Evolutionary conservation across 2,888 invertebrate species (phyloP).

Genomic region (Crepidodera aurea): DNA sequence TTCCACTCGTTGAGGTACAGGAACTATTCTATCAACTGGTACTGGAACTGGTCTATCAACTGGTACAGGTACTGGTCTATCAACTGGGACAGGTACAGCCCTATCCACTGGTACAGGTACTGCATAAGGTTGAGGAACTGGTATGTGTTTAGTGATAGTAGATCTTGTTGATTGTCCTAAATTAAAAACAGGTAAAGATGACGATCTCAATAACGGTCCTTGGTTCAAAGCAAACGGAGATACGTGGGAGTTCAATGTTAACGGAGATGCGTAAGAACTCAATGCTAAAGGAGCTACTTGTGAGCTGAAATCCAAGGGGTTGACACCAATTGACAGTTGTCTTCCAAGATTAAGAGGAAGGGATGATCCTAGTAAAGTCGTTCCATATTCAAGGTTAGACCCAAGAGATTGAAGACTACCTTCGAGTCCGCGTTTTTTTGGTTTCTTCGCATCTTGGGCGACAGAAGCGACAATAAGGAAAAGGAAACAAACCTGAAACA

Average conservation of each 20-base stretch:
- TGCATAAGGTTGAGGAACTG: not conserved
- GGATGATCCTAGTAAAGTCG: no score
- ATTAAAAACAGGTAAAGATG: not conserved
- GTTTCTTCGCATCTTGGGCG: not conserved
- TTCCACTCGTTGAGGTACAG: slow-evolving; percentile 58
- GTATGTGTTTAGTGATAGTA: not conserved
- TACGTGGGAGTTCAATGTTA: not conserved
- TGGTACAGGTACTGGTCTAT: slow-evolving; percentile 53
- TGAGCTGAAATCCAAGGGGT: no score
- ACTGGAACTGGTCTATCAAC: slow-evolving; percentile 43
- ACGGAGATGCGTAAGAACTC: no score
- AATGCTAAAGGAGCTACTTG: no score
- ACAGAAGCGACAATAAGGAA: not conserved
- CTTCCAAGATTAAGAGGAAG: no score
- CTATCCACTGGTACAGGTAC: slow-evolving; percentile 60
- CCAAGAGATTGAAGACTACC: no score
- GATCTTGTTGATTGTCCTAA: not conserved
- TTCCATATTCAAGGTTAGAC: no score
- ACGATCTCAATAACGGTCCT: not conserved
- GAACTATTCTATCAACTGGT: slow-evolving; percentile 63
- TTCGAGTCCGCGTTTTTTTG: not conserved
- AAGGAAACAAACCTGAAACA: not conserved
- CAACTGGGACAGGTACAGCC: slow-evolving; percentile 61
- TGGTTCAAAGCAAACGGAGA: not conserved
- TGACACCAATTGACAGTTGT: no score